Conservation (phyloP, 2,797 vertebrate genomes). For the Distichodus sexfasciatus region DNA sequence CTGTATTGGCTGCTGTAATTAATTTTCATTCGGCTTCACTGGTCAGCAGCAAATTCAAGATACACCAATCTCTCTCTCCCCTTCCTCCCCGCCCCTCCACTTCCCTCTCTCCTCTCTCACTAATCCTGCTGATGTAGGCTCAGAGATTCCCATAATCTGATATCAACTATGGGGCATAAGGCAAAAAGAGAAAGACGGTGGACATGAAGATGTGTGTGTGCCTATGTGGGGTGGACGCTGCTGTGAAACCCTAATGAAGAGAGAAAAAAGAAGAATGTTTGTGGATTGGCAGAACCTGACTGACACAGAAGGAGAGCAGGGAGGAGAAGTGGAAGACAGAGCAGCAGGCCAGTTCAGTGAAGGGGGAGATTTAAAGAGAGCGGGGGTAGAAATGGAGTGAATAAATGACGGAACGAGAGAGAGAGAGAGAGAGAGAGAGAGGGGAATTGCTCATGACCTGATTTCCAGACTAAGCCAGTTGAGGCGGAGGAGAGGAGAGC, state of each 20-base stretch:
- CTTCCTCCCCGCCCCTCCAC: too few species aligned
- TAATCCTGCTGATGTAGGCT: slow-evolving; percentile 55
- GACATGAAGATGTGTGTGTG: too few species aligned
- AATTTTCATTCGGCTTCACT: slow-evolving; percentile 42
- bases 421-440: too few species aligned
- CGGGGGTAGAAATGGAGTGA: slow-evolving; percentile 33
- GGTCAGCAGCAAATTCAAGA: slow-evolving; percentile 41
- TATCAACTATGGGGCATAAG: slow-evolving; percentile 60
- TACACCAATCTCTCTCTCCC: background rate
- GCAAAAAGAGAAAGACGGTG: slow-evolving; percentile 33
- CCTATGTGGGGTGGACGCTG: background rate
- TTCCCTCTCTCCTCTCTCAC: too few species aligned
- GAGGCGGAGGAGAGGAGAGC: slow-evolving; percentile 47
- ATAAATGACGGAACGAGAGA: background rate
- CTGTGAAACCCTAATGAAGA: background rate
- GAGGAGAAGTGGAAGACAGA: background rate
- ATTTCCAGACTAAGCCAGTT: slow-evolving; percentile 65
- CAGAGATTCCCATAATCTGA: slow-evolving; percentile 66
- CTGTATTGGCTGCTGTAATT: slow-evolving; percentile 2
- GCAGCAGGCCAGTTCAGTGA: background rate
- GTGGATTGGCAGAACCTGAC: slow-evolving; percentile 4
- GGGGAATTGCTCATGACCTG: slow-evolving; percentile 61
- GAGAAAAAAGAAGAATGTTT: background rate
- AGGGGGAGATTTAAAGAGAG: background rate
- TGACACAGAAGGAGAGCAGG: slow-evolving; percentile 10